phyloP scores from a whole-genome alignment of 2,888 invertebrate genomes.

The Amblyjoppa fuscipennis region DNA sequence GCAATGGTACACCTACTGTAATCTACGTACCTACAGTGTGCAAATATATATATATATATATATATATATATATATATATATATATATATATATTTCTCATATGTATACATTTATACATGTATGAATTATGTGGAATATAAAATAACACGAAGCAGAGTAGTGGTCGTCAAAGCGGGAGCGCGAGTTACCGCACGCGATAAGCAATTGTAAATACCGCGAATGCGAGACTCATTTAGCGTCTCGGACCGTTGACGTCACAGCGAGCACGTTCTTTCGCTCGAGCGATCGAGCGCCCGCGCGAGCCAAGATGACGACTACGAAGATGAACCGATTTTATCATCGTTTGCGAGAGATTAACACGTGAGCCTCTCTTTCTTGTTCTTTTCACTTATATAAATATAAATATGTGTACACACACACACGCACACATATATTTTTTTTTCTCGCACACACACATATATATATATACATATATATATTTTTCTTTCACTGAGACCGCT shows the following conservation, averaged over 20 bases:
- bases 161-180: constrained; percentile 51
- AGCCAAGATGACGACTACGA: constrained; percentile 38
- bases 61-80: no score
- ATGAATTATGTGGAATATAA: constrained; percentile 16
- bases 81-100: neutral
- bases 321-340: constrained; percentile 62
- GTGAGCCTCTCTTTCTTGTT: constrained; percentile 19
- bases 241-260: constrained; percentile 59
- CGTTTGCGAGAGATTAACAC: constrained; percentile 47
- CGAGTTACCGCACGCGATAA: constrained; percentile 66
- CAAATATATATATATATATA: no score
- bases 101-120: neutral
- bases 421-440: neutral
- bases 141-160: constrained; percentile 17
- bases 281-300: constrained; percentile 17
- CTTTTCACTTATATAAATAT: constrained; percentile 4
- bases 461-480: neutral
- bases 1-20: neutral
- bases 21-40: neutral
- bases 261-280: constrained; percentile 49
- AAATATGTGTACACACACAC: neutral
- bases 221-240: constrained; percentile 56
- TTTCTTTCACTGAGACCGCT: constrained; percentile 8
- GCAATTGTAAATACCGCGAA: constrained; percentile 68
- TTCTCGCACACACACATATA: neutral